Percentiles rank a stretch among this genome's conserved stretches.
These are phyloP conservation scores for Drosophila micromelanica DNA, from an alignment of 1,140 invertebrate genomes.

Conservation along the genomic window DNA sequence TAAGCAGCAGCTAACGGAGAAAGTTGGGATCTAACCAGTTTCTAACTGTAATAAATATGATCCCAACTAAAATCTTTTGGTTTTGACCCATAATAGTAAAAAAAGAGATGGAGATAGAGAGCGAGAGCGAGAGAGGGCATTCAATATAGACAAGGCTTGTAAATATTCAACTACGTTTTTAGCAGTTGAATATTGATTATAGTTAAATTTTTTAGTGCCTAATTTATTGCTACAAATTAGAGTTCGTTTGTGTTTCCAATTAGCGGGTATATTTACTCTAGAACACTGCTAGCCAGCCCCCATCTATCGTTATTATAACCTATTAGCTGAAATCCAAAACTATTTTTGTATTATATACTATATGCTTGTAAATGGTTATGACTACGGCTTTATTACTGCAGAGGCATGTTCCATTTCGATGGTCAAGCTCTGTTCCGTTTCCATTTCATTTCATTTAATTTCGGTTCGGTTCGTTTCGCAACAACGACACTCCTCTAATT, in stretches of 20 bases:
- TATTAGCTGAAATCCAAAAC: neutral
- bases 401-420: neutral
- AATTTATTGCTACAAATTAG: too few species aligned
- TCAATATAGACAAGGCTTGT: too few species aligned
- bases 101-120: too few species aligned
- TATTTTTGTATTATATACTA: conserved; percentile 10
- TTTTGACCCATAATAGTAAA: neutral
- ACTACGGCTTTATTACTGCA: conserved; percentile 1
- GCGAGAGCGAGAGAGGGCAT: neutral
- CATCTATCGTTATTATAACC: too few species aligned
- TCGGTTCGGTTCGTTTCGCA: conserved; percentile 48
- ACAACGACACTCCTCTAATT: conserved; percentile 60
- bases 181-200: too few species aligned
- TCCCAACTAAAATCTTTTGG: neutral
- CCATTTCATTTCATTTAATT: conserved; percentile 19
- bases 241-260: too few species aligned
- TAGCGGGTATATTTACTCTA: too few species aligned
- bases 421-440: conserved; percentile 6
- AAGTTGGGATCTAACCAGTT: conserved; percentile 18
- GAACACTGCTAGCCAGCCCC: too few species aligned
- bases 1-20: conserved; percentile 1
- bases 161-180: too few species aligned
- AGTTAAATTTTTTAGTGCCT: too few species aligned
- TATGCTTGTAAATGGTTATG: conserved; percentile 9
- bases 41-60: neutral